These are phyloP conservation scores for Parauchenoglanis ngamensis DNA, from an alignment of 2,797 vertebrate genomes.

Conservation along the genomic window DNA sequence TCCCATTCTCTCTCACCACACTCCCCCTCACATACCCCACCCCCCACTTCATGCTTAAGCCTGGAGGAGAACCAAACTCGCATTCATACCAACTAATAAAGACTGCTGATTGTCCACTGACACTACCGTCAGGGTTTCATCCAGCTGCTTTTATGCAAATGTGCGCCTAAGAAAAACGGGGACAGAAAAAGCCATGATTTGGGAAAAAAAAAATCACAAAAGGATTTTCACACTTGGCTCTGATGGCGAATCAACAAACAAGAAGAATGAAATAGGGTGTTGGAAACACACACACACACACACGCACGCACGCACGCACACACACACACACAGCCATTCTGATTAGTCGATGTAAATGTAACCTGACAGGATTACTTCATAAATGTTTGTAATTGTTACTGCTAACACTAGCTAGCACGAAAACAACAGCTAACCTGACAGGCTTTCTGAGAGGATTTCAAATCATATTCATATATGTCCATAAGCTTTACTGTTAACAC, in stretches of 20 bases:
- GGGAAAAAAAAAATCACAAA: not conserved
- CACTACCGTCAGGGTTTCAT: not conserved
- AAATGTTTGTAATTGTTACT: not conserved
- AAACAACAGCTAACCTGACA: not conserved
- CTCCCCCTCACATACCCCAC: not conserved
- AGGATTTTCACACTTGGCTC: not conserved
- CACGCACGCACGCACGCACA: not conserved
- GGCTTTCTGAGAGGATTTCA: not conserved
- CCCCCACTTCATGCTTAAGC: not conserved
- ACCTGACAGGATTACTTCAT: not conserved
- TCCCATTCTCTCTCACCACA: conserved; percentile 11
- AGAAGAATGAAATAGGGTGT: not conserved
- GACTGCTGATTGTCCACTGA: not conserved
- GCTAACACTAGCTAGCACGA: not conserved
- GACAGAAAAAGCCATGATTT: not conserved
- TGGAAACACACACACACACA: not conserved
- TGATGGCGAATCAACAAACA: not conserved
- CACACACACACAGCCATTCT: not conserved
- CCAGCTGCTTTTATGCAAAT: not conserved
- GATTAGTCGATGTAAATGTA: not conserved
- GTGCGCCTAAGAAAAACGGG: not conserved
- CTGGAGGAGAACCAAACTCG: not conserved
- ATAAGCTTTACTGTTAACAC: not conserved
- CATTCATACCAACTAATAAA: not conserved
- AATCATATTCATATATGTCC: not conserved